Percentiles rank a stretch among this genome's conserved stretches.
Evolutionary conservation across 1,140 invertebrate species (phyloP).

Genomic region (Lepidurus apus): DNA sequence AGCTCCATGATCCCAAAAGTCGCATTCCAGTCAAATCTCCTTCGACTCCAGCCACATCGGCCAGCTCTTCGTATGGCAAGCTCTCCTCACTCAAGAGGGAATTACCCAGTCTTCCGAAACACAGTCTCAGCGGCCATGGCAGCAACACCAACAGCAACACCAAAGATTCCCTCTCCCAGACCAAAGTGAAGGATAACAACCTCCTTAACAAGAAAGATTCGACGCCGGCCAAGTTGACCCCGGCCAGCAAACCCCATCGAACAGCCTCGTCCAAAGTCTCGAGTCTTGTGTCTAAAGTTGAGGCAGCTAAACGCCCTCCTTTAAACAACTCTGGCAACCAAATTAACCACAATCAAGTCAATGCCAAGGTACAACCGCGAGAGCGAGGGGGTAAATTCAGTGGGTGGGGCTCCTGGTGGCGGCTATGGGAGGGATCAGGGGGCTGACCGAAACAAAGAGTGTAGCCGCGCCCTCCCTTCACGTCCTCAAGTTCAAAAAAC

Average conservation of each 20-base stretch:
- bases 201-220: slow-evolving; percentile 1
- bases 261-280: background rate
- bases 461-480: slow-evolving; percentile 6
- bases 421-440: slow-evolving; percentile 8
- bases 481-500: background rate
- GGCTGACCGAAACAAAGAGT: background rate
- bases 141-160: slow-evolving; percentile 21
- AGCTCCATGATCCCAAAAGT: background rate
- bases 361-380: slow-evolving; percentile 12
- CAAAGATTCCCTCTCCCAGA: background rate
- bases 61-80: background rate
- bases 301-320: background rate
- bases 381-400: slow-evolving; percentile 7
- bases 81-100: background rate
- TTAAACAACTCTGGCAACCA: background rate
- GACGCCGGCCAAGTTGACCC: background rate
- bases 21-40: slow-evolving; percentile 18
- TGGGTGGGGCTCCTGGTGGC: slow-evolving; percentile 10
- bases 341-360: slow-evolving; percentile 4
- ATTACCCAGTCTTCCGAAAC: slow-evolving; percentile 3
- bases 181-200: slow-evolving; percentile 15
- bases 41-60: background rate
- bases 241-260: background rate
- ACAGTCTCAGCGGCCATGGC: background rate
- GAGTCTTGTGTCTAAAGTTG: background rate